Evolutionary conservation across 1,140 invertebrate genomes (phyloP), one percentile per base, ranked within the genome.

Genomic region (Chymomyza costata): DNA sequence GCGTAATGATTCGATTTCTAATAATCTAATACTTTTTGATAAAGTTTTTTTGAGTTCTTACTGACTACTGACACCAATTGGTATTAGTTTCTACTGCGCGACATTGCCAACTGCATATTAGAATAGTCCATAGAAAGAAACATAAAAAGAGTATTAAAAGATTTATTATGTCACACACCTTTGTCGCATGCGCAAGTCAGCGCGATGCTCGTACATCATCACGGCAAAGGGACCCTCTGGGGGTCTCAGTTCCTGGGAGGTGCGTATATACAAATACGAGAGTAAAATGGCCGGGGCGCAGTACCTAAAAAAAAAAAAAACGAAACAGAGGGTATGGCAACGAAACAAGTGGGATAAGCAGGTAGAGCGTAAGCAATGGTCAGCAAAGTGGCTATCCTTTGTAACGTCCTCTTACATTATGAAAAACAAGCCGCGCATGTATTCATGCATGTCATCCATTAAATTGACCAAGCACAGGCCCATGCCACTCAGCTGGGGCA

Each of bases 361-460:
- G n/a, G n/a, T n/a, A n/a, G n/a, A n/a, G n/a, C n/a, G n/a, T n/a
- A n/a, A n/a, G n/a, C n/a, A n/a, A n/a, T n/a, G n/a, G n/a, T n/a
- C n/a, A n/a, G n/a, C n/a, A n/a, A n/a, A n/a, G n/a, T n/a, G n/a
- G n/a, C n/a, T n/a, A n/a, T n/a, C n/a, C n/a, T n/a, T n/a, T n/a
- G n/a, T n/a, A n/a, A n/a, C n/a, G n/a, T n/a, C n/a, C n/a, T 89
- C 89, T 90, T 82, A 91, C 90, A 90, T 90, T 15, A 89, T 71
- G 34, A 90, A 74, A 62, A 91, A 91, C 17, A 90, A 85, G 25
- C 89, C 88, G 44, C 90, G 80, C 56, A 89, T 88, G 51, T 91
- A 91, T 60, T 91, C 89, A 58, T 90, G 88, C 86, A 90, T 90
- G 57, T 91, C 88, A 60, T 91, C 89, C 19, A 86, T 86, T 46